Percentiles rank a stretch among this genome's conserved stretches.
phyloP scores from a whole-genome alignment of 2,888 invertebrate genomes.

The Apoda limacodes region DNA sequence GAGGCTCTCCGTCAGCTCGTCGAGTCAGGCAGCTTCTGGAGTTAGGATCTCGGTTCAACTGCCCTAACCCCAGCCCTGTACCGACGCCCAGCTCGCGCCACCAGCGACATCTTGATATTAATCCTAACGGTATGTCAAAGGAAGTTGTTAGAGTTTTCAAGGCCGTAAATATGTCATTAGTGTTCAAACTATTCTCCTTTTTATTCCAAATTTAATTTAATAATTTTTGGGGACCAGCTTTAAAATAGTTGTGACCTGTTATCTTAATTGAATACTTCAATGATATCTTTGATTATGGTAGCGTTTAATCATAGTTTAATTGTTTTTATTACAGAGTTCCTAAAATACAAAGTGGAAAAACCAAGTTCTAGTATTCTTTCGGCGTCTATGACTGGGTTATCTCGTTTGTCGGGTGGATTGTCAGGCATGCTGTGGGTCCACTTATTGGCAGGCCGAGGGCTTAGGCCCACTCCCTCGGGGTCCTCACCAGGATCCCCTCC shows the following conservation, averaged over 20 bases:
- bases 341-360: constrained; percentile 92
- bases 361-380: constrained; percentile 67
- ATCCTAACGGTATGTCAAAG: constrained; percentile 79
- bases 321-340: constrained; percentile 86
- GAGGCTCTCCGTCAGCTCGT: constrained; percentile 80
- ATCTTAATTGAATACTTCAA: not conserved
- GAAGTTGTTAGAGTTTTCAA: not conserved
- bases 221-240: too few relatives aligned
- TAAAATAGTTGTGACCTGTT: too few relatives aligned
- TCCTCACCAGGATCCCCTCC: constrained; percentile 80
- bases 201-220: too few relatives aligned
- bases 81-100: constrained; percentile 84
- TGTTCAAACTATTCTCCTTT: too few relatives aligned
- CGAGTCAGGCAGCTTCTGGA: constrained; percentile 86
- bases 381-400: constrained; percentile 66
- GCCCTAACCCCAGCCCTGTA: constrained; percentile 78
- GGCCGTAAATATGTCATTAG: too few relatives aligned
- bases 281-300: not conserved
- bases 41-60: constrained; percentile 69
- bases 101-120: constrained; percentile 86
- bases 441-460: constrained; percentile 86
- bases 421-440: constrained; percentile 94
- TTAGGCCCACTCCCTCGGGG: constrained; percentile 78
- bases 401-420: constrained; percentile 66
- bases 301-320: not conserved